Evolutionary conservation across 2,888 invertebrate genomes (phyloP), one percentile per base, ranked within the genome.

Genomic region (Myopa testacea): DNA sequence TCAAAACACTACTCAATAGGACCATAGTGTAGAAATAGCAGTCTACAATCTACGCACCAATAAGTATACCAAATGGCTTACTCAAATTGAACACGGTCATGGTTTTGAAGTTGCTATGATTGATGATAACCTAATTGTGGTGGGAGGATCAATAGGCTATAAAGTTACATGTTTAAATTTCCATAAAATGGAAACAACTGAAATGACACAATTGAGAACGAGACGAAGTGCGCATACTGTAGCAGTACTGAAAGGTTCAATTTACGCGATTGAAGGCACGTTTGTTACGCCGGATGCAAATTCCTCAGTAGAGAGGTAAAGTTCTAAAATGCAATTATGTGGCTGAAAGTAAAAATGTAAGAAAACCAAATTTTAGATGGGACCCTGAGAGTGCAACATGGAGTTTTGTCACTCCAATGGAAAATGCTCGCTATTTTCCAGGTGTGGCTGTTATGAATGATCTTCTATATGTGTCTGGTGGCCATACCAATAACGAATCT

Each of bases 371-470:
- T 45, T 45, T 45, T 45, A 45, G 45, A 45, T 45, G 45, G 45
- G 45, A 45, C 45, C 6, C 45, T 45, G 4, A 10, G 45, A 45
- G 45, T 45, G 7, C 0, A 45, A 45, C n/a, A 5, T 58, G 58
- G 58, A 16, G 12, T 8, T 58, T 16, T 58, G 5, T 58, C n/a
- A 6, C 19, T n/a, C 58, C 58, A 58, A 58, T 58, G 58, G 16
- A 4, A 5, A 12, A 58, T 8, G 58, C 14, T 16, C 58, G 58
- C 10, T 14, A 16, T 68, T 37, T n/a, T 58, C 16, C 58, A n/a
- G 37, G 68, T 40, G 68, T 68, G 7, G 68, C 68, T 7, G 68
- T 68, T 37, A 16, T 68, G 12, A 40, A 68, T 14, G 40, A 19
- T 40, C 0, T 12, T 10, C 16, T 68, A 4, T 68, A 68, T 68